A percentile compares a stretch with the other conserved stretches of the same genome.
Conservation (phyloP, 2,888 invertebrate species). For the Dioctria rufipes region DNA sequence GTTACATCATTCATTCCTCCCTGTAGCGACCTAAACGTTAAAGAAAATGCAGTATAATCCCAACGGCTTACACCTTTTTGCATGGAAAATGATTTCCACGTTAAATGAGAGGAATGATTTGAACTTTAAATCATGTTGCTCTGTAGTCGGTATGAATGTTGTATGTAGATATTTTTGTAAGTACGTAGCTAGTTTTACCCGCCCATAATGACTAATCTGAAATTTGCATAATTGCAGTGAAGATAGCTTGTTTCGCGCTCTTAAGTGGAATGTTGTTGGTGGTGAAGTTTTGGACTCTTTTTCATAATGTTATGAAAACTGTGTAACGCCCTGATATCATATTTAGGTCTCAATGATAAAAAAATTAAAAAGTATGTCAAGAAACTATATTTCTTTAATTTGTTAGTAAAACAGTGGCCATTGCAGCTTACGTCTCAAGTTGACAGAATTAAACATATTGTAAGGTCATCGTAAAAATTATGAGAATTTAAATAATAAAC, state of each 20-base stretch:
- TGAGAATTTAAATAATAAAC: too few species aligned
- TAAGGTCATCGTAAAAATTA: too few species aligned
- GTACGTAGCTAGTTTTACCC: too few species aligned
- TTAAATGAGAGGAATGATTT: conserved; percentile 33
- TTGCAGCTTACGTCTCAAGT: too few species aligned
- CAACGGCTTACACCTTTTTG: conserved; percentile 21
- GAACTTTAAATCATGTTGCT: conserved; percentile 45
- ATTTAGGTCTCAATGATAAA: too few species aligned
- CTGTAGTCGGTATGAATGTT: not conserved
- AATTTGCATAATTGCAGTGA: conserved; percentile 42
- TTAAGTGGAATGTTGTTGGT: not conserved
- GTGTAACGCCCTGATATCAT: not conserved
- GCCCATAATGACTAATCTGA: conserved; percentile 20
- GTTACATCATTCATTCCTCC: not conserved
- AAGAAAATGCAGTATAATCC: conserved; percentile 31
- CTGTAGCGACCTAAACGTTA: not conserved
- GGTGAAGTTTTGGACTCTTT: not conserved
- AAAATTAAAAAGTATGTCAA: too few species aligned
- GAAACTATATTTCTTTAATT: too few species aligned
- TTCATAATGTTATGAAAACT: not conserved
- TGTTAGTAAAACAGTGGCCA: too few species aligned
- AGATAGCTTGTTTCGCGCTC: not conserved
- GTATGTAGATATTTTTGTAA: too few species aligned
- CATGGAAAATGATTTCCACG: conserved; percentile 14
- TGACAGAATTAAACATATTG: too few species aligned